Evolutionary conservation across 2,888 invertebrate species (phyloP).

Genomic region (Ornithoptera priamus): DNA sequence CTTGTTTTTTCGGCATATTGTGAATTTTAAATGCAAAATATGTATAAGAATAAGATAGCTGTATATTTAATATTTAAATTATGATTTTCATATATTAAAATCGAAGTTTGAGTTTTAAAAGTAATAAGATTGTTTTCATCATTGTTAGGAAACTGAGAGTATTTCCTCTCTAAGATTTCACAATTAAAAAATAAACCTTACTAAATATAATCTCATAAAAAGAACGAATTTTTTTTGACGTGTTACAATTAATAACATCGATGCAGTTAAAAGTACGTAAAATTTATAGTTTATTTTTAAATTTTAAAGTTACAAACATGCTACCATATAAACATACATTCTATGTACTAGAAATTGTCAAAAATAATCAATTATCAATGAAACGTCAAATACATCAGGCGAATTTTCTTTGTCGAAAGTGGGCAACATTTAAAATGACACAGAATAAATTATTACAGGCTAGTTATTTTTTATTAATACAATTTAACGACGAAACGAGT

Average conservation of each 20-base stretch:
- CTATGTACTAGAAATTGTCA: not conserved
- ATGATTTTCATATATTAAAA: not conserved
- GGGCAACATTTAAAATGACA: not conserved
- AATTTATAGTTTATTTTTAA: too few relatives aligned
- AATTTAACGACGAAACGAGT: too few relatives aligned
- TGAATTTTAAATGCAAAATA: not conserved
- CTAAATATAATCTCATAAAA: not conserved
- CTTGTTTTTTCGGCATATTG: constrained; percentile 30
- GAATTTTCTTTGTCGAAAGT: not conserved
- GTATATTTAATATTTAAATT: not conserved
- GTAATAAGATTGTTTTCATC: not conserved
- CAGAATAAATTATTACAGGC: not conserved
- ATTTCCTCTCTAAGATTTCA: not conserved
- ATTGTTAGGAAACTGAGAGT: not conserved
- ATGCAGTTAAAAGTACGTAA: not conserved
- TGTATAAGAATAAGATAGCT: not conserved
- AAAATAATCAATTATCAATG: not conserved
- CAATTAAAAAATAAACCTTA: not conserved
- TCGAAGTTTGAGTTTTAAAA: not conserved
- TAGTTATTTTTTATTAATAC: too few relatives aligned
- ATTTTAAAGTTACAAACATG: too few relatives aligned
- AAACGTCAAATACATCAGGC: not conserved
- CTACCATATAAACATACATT: too few relatives aligned
- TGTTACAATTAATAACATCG: not conserved
- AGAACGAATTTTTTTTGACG: not conserved